These are phyloP conservation scores for Helostoma temminkii DNA, from an alignment of 2,797 vertebrate species.

Conservation along the genomic window DNA sequence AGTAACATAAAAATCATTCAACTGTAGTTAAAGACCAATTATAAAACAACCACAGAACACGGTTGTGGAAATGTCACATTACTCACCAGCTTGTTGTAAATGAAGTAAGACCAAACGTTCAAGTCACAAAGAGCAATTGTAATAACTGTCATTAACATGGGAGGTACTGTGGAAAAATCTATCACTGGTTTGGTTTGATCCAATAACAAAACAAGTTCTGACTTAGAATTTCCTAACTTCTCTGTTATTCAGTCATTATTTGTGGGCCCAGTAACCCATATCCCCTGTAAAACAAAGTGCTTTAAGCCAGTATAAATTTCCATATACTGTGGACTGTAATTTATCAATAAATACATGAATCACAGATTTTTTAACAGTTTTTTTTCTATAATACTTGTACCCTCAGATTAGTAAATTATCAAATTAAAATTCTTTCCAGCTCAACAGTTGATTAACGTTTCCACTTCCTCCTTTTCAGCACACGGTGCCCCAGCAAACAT, in stretches of 20 bases:
- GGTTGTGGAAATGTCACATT: slow-evolving; percentile 68
- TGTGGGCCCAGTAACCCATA: slow-evolving; percentile 44
- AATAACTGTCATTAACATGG: slow-evolving; percentile 58
- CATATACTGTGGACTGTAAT: slow-evolving; percentile 27
- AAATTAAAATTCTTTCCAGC: slow-evolving; percentile 36
- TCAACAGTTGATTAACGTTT: slow-evolving; percentile 51
- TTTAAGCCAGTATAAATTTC: slow-evolving; percentile 27
- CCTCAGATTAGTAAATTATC: slow-evolving; percentile 23
- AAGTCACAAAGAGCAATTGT: slow-evolving; percentile 59
- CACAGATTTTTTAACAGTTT: slow-evolving; percentile 11
- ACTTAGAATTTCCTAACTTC: slow-evolving; percentile 50
- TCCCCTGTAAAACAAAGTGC: slow-evolving; percentile 32
- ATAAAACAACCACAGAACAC: slow-evolving; percentile 38
- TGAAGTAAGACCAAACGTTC: slow-evolving; percentile 56
- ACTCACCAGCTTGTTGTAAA: slow-evolving; percentile 65
- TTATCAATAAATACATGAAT: slow-evolving; percentile 42
- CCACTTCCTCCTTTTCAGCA: slow-evolving; percentile 40
- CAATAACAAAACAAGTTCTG: slow-evolving; percentile 50
- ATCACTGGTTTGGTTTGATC: slow-evolving; percentile 56
- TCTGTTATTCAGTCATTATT: slow-evolving; percentile 50
- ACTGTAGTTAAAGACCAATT: slow-evolving; percentile 43
- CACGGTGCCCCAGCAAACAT: slow-evolving; percentile 37
- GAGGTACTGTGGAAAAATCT: slow-evolving; percentile 57
- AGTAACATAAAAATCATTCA: slow-evolving; percentile 44
- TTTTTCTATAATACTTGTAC: neutral